Percentiles rank a stretch among this genome's conserved stretches.
phyloP scores from a whole-genome alignment of 2,113 vertebrate genomes.

The Anseranas semipalmata region DNA sequence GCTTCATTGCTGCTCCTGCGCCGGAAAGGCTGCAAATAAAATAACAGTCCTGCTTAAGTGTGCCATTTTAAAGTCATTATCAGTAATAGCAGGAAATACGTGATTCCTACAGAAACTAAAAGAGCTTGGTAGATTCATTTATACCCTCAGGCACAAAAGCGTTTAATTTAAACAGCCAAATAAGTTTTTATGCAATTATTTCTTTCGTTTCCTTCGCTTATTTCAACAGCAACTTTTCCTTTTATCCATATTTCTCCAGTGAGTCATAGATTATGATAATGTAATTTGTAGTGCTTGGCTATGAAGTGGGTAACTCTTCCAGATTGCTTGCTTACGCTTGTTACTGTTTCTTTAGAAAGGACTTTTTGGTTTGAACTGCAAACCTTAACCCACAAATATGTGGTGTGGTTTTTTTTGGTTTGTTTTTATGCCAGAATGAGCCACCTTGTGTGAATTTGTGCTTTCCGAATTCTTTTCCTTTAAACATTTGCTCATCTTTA shows the following conservation, averaged over 20 bases:
- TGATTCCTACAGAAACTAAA: not conserved
- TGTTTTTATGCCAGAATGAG: not conserved
- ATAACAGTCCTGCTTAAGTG: not conserved
- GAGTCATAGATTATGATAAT: not conserved
- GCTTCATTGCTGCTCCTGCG: fast-evolving
- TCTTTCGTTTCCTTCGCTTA: not conserved
- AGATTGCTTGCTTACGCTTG: not conserved
- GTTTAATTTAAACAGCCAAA: conserved; percentile 12
- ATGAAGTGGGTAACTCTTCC: not conserved
- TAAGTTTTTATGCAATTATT: conserved; percentile 9
- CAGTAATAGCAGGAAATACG: not conserved
- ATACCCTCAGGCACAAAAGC: not conserved
- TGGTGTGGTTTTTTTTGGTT: not conserved
- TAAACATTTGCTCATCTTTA: not conserved
- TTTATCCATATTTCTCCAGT: not conserved
- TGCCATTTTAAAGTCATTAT: not conserved
- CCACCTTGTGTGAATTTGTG: no score
- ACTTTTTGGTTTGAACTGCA: not conserved
- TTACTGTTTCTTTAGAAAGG: not conserved
- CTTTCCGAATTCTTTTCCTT: not conserved
- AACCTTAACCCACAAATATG: not conserved
- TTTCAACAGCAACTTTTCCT: conserved; percentile 3
- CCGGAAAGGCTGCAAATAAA: not conserved
- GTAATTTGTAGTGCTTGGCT: not conserved
- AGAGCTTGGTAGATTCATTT: not conserved